phyloP scores from a whole-genome alignment of 1,140 invertebrate species.

The Drosophila tropicalis region DNA sequence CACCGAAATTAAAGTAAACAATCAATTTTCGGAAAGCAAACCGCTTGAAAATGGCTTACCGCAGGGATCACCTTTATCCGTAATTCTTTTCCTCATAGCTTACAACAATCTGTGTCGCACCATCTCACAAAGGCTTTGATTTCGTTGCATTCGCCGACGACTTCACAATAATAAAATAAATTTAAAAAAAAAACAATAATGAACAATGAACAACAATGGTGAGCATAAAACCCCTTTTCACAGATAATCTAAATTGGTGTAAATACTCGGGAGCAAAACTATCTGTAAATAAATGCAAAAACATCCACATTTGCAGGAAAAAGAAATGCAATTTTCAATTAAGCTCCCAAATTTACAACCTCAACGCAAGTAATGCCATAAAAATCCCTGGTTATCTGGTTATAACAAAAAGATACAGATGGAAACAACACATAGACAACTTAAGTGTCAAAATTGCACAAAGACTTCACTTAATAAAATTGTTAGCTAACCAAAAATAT shows the following conservation, averaged over 20 bases:
- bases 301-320: not conserved
- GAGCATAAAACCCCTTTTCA: not conserved
- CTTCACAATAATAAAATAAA: not conserved
- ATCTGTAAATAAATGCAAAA: not conserved
- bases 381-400: too few species aligned
- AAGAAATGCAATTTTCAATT: not conserved
- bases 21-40: too few species aligned
- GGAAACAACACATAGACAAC: too few species aligned
- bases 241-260: not conserved
- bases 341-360: too few species aligned
- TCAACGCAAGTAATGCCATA: too few species aligned
- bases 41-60: too few species aligned
- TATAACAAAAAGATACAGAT: too few species aligned
- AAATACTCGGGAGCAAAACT: not conserved
- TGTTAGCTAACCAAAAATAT: too few species aligned
- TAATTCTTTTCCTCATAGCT: not conserved
- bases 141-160: not conserved
- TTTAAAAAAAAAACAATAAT: not conserved
- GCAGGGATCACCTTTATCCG: too few species aligned
- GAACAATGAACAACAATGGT: not conserved
- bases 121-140: not conserved
- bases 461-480: too few species aligned
- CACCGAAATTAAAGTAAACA: too few species aligned
- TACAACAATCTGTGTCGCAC: not conserved
- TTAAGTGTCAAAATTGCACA: too few species aligned